Conservation (phyloP, 2,113 vertebrate genomes). For the Dolichallabes microphthalmus region DNA sequence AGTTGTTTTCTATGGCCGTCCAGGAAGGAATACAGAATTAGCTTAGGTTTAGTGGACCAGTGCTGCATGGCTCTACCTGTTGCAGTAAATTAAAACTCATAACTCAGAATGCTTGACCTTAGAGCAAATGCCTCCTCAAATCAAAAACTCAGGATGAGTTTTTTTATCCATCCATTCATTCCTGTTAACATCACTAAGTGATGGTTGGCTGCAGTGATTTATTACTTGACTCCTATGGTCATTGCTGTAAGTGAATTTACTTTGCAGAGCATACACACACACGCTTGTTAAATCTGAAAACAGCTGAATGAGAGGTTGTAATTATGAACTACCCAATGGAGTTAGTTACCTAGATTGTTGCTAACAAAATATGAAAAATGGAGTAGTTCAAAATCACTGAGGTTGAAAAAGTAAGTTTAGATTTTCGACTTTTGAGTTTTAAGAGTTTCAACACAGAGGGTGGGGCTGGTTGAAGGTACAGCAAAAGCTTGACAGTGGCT, state of each 20-base stretch:
- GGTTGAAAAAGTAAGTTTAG: background rate
- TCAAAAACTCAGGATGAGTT: rapidly evolving
- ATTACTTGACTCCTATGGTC: too few species aligned
- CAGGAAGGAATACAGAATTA: background rate
- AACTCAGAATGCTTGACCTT: background rate
- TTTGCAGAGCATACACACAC: background rate
- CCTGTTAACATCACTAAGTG: too few species aligned
- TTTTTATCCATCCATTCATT: background rate
- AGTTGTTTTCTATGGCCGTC: too few species aligned
- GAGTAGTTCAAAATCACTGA: background rate
- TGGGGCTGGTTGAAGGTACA: background rate
- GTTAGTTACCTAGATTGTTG: background rate
- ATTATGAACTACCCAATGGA: background rate
- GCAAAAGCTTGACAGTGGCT: background rate
- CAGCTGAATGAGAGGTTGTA: background rate
- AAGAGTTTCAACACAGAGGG: background rate
- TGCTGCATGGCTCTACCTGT: background rate
- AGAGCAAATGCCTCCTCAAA: background rate
- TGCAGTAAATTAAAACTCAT: background rate
- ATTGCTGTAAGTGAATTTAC: too few species aligned
- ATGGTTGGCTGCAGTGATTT: too few species aligned
- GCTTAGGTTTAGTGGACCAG: background rate
- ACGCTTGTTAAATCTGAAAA: background rate
- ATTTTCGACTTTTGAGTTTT: background rate
- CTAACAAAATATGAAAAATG: background rate